phyloP scores from a whole-genome alignment of 37 sponge, comb jelly and placozoan genomes.

The Dysidea cf. avara region DNA sequence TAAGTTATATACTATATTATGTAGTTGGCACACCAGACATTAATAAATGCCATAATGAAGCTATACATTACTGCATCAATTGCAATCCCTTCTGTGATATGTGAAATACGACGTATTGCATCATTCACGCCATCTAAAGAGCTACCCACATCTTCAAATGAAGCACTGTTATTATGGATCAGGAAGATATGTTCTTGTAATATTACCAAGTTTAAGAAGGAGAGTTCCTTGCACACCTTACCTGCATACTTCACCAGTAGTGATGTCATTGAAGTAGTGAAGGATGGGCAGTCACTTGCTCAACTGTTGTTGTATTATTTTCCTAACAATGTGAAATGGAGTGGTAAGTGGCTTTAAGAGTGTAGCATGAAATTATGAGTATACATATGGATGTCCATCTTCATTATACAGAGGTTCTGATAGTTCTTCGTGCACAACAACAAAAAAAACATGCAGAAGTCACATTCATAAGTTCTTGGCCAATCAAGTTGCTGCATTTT shows the following conservation, averaged over 20 bases:
- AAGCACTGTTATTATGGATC: constrained; percentile 70
- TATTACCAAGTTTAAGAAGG: background rate
- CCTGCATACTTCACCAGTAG: background rate
- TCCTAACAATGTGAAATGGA: constrained; percentile 3
- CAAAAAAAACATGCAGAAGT: too few relatives aligned
- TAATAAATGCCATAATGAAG: too few relatives aligned
- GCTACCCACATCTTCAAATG: constrained; percentile 52
- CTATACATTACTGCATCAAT: too few relatives aligned
- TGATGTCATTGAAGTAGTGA: background rate
- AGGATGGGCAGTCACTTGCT: constrained; percentile 47
- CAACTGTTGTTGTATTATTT: constrained; percentile 35
- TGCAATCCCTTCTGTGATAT: too few relatives aligned
- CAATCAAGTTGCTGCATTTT: too few relatives aligned
- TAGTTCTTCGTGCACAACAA: too few relatives aligned
- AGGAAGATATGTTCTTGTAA: constrained; percentile 57
- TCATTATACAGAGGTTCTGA: too few relatives aligned
- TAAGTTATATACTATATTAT: too few relatives aligned
- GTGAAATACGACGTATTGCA: constrained; percentile 30
- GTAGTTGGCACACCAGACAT: too few relatives aligned
- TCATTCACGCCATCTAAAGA: constrained; percentile 60
- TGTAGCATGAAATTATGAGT: too few relatives aligned
- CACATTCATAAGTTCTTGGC: too few relatives aligned
- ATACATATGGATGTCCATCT: too few relatives aligned
- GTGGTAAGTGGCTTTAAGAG: constrained; percentile 1
- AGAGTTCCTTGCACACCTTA: background rate